Base-by-base conservation (phyloP, 2,113 vertebrate genomes). In the Poeciliopsis prolifica region DNA sequence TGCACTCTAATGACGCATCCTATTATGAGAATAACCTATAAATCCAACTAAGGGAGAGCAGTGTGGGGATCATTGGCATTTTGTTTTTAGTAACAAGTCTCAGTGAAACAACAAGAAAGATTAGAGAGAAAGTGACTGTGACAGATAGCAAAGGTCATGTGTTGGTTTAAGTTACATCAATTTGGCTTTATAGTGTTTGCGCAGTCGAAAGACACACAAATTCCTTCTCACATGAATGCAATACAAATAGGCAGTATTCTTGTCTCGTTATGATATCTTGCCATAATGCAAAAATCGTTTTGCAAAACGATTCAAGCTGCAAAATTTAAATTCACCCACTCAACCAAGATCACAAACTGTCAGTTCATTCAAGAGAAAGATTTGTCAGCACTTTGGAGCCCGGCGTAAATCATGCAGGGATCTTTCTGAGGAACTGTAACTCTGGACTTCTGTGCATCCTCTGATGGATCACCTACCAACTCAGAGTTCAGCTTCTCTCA, bases 341-440 rank as follows among this genome's bases (percentile, higher is more conserved):
- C 61, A 61, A 66, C 67, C 65, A 61, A 61, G 78, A 74, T 74
- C 74, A 58, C 30, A 65, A 73, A 75, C 31, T 31, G 70, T 76
- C 60, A 13, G 63, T 62, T 86, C 77, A 65, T 60, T 30, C 82
- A 61, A 58, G 70, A 62, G 70, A 80, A 74, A 63, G 77, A 77
- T 77, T 85, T 73, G 90, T 91, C 88, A 91, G 90, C 88, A 86
- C 35, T 90, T 85, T 82, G 76, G 29, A 58, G 74, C 6, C 5
- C 68, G 33, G 74, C 9, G 65, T 90, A 84, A 90, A 87, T 91
- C 85, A 82, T 75, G n/a, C 73, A 73, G 74, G 70, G 80, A 79
- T 85, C 75, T 72, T 88, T 86, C 74, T 44, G 77, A 84, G 71
- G 78, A 86, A 75, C 82, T 78, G 82, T 87, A 88, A 83, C 65